Evolutionary conservation across 2,888 invertebrate genomes (phyloP).

Genomic region (Lasiommata megera): DNA sequence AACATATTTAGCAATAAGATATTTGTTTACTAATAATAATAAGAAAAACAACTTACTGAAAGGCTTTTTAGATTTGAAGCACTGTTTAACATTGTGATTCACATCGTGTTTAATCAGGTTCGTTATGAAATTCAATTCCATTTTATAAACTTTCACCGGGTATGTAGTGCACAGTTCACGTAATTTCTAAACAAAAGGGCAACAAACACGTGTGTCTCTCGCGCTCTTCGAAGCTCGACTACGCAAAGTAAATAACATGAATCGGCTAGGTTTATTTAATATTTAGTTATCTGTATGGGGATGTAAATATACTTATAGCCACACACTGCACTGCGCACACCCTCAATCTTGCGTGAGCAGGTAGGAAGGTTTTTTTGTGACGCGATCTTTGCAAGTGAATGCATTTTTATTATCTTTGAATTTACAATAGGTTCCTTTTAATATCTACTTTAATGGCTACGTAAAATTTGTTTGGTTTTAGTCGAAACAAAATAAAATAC

Average conservation of each 20-base stretch:
- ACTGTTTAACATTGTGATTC: conserved; percentile 76
- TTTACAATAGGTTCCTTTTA: no score
- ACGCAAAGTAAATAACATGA: conserved; percentile 54
- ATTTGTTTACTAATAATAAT: background rate
- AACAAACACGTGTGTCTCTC: conserved; percentile 42
- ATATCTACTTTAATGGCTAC: no score
- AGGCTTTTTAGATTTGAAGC: conserved; percentile 73
- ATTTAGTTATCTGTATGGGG: conserved; percentile 30
- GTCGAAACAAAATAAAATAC: no score
- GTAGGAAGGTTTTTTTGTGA: conserved; percentile 19
- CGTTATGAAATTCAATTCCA: conserved; percentile 72
- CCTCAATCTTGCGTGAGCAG: conserved; percentile 11
- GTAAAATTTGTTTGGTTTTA: no score
- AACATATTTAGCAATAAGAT: no score
- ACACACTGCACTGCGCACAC: background rate
- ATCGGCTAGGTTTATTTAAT: conserved; percentile 51
- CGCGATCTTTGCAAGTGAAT: no score
- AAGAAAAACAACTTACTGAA: conserved; percentile 59
- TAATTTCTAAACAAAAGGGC: conserved; percentile 11
- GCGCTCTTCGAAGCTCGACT: conserved; percentile 48
- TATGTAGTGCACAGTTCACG: conserved; percentile 18
- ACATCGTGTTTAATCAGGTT: conserved; percentile 73
- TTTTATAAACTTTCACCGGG: conserved; percentile 40
- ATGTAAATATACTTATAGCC: conserved; percentile 36
- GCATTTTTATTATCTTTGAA: no score